Evolutionary conservation across 1,140 invertebrate species (phyloP).

Genomic region (Drosophila orena): DNA sequence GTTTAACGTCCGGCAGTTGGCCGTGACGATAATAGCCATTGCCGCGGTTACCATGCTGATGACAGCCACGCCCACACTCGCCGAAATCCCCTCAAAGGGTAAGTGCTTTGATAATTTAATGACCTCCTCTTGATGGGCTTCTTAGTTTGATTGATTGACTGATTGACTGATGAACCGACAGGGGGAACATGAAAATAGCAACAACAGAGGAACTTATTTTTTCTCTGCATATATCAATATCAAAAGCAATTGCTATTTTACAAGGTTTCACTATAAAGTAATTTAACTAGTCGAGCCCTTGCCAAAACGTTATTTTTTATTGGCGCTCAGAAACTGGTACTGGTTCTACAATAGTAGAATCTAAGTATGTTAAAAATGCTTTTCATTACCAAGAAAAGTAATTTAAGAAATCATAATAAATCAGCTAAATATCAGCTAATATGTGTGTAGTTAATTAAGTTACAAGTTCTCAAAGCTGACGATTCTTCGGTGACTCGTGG

Average conservation of each 20-base stretch:
- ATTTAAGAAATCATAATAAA: neutral
- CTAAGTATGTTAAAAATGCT: too few relatives aligned
- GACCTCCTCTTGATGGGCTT: slow-evolving; percentile 56
- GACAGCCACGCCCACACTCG: slow-evolving; percentile 59
- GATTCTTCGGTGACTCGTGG: too few relatives aligned
- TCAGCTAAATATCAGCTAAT: neutral
- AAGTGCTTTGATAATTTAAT: slow-evolving; percentile 82
- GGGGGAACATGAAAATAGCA: neutral
- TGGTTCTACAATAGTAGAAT: too few relatives aligned
- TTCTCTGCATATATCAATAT: neutral
- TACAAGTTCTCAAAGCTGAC: too few relatives aligned
- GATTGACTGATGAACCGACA: slow-evolving; percentile 25
- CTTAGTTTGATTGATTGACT: slow-evolving; percentile 52
- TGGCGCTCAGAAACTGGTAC: neutral
- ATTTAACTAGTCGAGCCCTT: neutral
- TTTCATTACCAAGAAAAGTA: neutral
- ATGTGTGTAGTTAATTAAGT: neutral
- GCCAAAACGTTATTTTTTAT: neutral
- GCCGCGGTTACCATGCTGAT: slow-evolving; percentile 59
- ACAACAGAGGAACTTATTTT: neutral
- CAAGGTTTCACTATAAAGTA: neutral
- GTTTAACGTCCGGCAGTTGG: slow-evolving; percentile 38
- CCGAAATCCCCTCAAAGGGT: slow-evolving; percentile 78
- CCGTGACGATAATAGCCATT: slow-evolving; percentile 57
- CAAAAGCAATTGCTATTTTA: neutral